phyloP scores from a whole-genome alignment of 2,888 invertebrate species.

The Villa cingulata region DNA sequence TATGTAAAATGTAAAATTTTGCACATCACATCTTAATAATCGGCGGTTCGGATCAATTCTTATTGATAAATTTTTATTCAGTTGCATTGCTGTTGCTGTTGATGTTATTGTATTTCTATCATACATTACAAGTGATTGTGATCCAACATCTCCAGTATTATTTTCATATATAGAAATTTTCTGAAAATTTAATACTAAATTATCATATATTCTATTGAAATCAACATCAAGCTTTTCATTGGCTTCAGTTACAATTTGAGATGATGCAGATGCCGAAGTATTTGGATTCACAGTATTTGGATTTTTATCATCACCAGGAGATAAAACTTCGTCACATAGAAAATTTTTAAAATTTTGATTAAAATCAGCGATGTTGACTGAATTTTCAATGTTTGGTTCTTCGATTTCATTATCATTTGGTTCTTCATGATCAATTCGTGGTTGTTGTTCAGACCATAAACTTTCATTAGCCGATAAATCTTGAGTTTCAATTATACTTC shows the following conservation, averaged over 20 bases:
- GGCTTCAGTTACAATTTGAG: background rate
- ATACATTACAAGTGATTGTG: slow-evolving; percentile 10
- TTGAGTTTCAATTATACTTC: slow-evolving; percentile 19
- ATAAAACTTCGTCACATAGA: slow-evolving; percentile 34
- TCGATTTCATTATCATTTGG: background rate
- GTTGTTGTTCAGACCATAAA: background rate
- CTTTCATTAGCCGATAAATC: slow-evolving; percentile 10
- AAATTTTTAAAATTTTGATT: slow-evolving; percentile 37
- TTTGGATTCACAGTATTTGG: background rate
- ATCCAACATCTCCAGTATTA: slow-evolving; percentile 1
- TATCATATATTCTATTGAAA: too few species aligned
- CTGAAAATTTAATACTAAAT: too few species aligned
- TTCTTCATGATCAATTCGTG: too few species aligned
- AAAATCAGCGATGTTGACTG: slow-evolving; percentile 22
- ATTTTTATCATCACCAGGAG: slow-evolving; percentile 27
- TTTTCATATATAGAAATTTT: too few species aligned
- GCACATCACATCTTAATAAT: slow-evolving; percentile 3
- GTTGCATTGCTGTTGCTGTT: too few species aligned
- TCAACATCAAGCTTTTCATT: too few species aligned
- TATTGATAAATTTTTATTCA: background rate
- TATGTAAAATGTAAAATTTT: slow-evolving; percentile 8
- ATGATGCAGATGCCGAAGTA: background rate
- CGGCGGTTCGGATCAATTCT: background rate
- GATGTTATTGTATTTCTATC: background rate
- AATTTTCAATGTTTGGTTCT: background rate